phyloP scores from a whole-genome alignment of 2,797 vertebrate genomes.

The Tolypeutes matacus region DNA sequence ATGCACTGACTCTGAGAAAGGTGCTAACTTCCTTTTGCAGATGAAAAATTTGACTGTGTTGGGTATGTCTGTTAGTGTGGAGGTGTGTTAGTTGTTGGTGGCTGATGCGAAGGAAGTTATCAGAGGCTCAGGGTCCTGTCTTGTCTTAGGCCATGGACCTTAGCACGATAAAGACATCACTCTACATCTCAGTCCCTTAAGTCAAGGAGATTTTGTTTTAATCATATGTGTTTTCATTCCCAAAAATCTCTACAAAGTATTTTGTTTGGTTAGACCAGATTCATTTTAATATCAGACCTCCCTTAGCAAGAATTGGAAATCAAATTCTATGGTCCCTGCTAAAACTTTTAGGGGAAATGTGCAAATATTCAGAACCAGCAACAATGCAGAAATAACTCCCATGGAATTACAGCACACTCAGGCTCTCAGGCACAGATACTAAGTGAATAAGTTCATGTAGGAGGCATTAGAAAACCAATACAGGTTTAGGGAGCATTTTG shows the following conservation, averaged over 20 bases:
- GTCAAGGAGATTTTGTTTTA: constrained; percentile 16
- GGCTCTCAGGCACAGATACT: not conserved
- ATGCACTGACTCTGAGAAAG: not conserved
- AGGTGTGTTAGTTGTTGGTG: not conserved
- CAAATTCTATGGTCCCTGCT: not conserved
- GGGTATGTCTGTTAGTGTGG: not conserved
- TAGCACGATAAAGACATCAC: not conserved
- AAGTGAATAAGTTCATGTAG: constrained; percentile 39
- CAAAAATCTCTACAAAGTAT: constrained; percentile 32
- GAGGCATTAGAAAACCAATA: constrained; percentile 28
- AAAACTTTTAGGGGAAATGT: constrained; percentile 26
- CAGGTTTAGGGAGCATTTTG: not conserved
- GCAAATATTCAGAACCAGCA: constrained; percentile 9
- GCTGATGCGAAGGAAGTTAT: not conserved
- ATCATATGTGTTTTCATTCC: not conserved
- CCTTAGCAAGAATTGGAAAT: not conserved
- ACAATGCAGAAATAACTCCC: constrained; percentile 46
- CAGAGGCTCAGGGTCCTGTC: not conserved
- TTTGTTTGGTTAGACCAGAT: constrained; percentile 54
- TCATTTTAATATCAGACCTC: constrained; percentile 15
- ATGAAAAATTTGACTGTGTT: not conserved
- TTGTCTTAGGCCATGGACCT: not conserved
- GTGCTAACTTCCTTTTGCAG: not conserved
- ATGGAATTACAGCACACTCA: not conserved
- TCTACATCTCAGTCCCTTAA: not conserved